Percentiles rank a stretch among this genome's conserved stretches.
phyloP scores from a whole-genome alignment of 2,888 invertebrate species.

The Drosophila meridiana region DNA sequence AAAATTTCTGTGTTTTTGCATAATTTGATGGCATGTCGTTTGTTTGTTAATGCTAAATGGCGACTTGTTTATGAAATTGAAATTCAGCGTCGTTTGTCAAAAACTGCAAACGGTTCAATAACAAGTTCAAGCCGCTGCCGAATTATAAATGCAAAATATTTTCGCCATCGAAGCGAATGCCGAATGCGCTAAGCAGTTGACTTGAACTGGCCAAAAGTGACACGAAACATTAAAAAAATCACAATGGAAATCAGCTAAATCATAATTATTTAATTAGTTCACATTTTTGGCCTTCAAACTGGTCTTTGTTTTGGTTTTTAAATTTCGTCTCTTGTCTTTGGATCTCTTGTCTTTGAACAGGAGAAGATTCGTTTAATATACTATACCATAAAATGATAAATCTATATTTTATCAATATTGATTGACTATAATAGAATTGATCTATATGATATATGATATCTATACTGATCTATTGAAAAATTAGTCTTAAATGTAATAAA shows the following conservation, averaged over 20 bases:
- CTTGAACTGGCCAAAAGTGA: not conserved
- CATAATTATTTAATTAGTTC: not conserved
- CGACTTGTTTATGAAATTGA: slow-evolving; percentile 28
- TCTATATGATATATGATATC: no score
- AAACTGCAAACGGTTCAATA: slow-evolving; percentile 34
- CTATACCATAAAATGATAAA: no score
- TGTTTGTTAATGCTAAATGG: slow-evolving; percentile 49
- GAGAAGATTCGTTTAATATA: no score
- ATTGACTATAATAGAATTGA: no score
- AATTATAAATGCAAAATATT: slow-evolving; percentile 12
- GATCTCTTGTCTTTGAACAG: not conserved
- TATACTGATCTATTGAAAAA: no score
- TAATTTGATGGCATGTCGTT: slow-evolving; percentile 41
- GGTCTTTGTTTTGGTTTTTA: not conserved
- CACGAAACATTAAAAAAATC: not conserved
- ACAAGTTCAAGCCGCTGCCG: slow-evolving; percentile 36
- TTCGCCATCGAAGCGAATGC: slow-evolving; percentile 9
- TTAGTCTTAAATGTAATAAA: no score
- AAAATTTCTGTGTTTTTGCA: not conserved
- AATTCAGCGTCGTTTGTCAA: slow-evolving; percentile 39
- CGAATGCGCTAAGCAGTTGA: slow-evolving; percentile 13
- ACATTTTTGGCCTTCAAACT: not conserved
- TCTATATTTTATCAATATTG: no score
- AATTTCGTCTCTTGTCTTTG: not conserved
- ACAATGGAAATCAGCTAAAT: not conserved